Evolutionary conservation across 2,888 invertebrate genomes (phyloP).

Genomic region (Keiferia lycopersicella): DNA sequence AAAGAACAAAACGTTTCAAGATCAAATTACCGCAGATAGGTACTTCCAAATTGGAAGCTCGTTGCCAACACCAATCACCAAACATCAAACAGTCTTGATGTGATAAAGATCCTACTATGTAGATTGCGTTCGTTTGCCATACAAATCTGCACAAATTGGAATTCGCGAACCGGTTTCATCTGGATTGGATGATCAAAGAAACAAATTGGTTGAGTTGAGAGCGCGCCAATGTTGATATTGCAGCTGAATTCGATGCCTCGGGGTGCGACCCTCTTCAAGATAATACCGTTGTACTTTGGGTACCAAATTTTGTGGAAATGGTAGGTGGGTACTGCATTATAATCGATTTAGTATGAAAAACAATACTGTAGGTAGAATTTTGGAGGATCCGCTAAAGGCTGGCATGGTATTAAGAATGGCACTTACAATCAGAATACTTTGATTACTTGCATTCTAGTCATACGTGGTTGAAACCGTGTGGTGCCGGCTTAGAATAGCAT

Average conservation of each 20-base stretch:
- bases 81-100: constrained; percentile 1
- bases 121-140: background rate
- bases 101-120: constrained; percentile 2
- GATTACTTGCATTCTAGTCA: too few species aligned
- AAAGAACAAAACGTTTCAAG: too few species aligned
- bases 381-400: too few species aligned
- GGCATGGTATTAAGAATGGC: too few species aligned
- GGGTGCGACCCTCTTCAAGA: constrained; percentile 3
- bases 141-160: constrained; percentile 7
- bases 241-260: constrained; percentile 16
- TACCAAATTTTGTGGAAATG: background rate
- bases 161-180: constrained; percentile 20
- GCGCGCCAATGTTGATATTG: constrained; percentile 17
- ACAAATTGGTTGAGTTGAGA: constrained; percentile 21
- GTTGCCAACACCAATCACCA: background rate
- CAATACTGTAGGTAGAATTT: too few species aligned
- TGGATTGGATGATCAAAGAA: constrained; percentile 23
- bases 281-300: constrained; percentile 1
- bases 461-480: too few species aligned
- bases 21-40: too few species aligned
- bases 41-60: too few species aligned
- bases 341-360: too few species aligned
- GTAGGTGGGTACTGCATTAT: background rate
- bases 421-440: too few species aligned
- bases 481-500: too few species aligned